Percentiles rank a stretch among this genome's conserved stretches.
These are phyloP conservation scores for Halcyon malimbica DNA, from an alignment of 2,113 vertebrate species.

Conservation along the genomic window DNA sequence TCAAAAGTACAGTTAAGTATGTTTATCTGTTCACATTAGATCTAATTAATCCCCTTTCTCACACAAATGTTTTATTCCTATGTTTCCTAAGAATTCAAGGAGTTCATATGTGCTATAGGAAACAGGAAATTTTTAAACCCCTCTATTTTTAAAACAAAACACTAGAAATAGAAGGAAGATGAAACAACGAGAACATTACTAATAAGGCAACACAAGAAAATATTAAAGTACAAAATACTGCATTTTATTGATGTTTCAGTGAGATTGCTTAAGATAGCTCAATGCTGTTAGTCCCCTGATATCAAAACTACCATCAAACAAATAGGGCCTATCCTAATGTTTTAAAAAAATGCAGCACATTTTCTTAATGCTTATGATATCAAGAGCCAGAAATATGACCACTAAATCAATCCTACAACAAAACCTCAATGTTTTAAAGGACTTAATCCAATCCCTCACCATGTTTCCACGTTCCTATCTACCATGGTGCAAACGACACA, in stretches of 20 bases:
- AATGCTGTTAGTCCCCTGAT: background rate
- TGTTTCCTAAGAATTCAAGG: background rate
- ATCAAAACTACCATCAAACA: background rate
- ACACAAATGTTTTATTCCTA: background rate
- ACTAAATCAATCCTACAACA: background rate
- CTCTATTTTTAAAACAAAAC: background rate
- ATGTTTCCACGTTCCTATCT: background rate
- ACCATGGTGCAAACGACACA: background rate
- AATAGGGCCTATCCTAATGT: background rate
- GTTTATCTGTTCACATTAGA: background rate
- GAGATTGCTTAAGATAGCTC: background rate
- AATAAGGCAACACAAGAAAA: background rate
- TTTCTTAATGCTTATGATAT: background rate
- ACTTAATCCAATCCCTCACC: background rate
- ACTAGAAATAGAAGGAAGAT: background rate
- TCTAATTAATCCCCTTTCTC: background rate
- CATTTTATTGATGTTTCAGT: constrained; percentile 10
- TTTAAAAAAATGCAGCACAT: background rate
- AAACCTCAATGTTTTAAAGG: background rate
- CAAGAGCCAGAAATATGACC: background rate
- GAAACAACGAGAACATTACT: background rate
- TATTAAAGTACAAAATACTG: background rate
- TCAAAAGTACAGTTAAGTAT: background rate
- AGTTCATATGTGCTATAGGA: background rate
- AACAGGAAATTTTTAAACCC: rapidly evolving